These are phyloP conservation scores for Cherax destructor DNA, from an alignment of 1,140 invertebrate genomes.

Conservation along the genomic window DNA sequence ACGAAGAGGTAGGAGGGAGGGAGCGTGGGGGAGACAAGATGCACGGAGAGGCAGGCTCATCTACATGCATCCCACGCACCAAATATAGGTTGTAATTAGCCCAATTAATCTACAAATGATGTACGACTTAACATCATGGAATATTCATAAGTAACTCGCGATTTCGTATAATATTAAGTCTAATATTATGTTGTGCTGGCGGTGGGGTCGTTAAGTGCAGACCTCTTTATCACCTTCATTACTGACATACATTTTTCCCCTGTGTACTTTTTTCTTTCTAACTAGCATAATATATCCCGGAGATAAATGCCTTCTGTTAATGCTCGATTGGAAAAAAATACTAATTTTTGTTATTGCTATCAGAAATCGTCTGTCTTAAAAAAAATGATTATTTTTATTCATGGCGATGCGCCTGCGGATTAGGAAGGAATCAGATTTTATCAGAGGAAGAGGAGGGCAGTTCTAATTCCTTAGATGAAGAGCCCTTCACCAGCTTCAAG, in stretches of 20 bases:
- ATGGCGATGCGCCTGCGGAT: too few relatives aligned
- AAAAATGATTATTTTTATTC: neutral
- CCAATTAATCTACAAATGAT: constrained; percentile 69
- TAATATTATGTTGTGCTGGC: constrained; percentile 47
- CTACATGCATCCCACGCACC: constrained; percentile 57
- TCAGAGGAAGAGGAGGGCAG: too few relatives aligned
- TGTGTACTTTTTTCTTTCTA: constrained; percentile 10
- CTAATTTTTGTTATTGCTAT: constrained; percentile 40
- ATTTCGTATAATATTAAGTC: constrained; percentile 64
- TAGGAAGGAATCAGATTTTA: too few relatives aligned
- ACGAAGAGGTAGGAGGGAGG: too few relatives aligned
- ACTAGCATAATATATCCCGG: constrained; percentile 42
- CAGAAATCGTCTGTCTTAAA: constrained; percentile 23
- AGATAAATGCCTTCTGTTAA: constrained; percentile 42
- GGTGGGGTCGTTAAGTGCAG: constrained; percentile 32
- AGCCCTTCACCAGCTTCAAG: too few relatives aligned
- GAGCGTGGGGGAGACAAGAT: neutral
- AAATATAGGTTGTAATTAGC: constrained; percentile 70
- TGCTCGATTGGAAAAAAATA: constrained; percentile 15
- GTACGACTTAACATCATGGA: constrained; percentile 61
- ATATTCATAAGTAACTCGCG: constrained; percentile 65
- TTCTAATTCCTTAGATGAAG: too few relatives aligned
- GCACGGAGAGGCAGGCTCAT: constrained; percentile 23
- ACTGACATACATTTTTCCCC: neutral
- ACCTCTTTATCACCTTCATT: neutral